Conservation (phyloP, 2,797 vertebrate genomes). For the Pseudochromis fuscus region DNA sequence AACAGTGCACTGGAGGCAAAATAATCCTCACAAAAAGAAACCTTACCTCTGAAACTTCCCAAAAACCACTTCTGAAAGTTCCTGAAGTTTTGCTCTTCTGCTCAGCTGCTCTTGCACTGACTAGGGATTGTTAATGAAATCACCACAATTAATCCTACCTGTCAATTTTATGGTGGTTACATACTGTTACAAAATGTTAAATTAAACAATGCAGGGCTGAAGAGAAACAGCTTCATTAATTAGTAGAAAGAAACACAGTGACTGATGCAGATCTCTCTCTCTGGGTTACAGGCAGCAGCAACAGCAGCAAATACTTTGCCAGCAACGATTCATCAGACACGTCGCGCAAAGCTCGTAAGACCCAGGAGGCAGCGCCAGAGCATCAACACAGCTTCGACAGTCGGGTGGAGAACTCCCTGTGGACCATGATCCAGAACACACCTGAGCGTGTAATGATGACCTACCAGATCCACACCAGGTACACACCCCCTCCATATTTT, state of each 20-base stretch:
- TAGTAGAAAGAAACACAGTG: not conserved
- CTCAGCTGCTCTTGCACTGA: no score
- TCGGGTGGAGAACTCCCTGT: slow-evolving; percentile 80
- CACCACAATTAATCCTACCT: no score
- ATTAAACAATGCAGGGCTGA: not conserved
- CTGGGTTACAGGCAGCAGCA: slow-evolving; percentile 86
- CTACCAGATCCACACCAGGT: slow-evolving; percentile 91
- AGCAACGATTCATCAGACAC: slow-evolving; percentile 87
- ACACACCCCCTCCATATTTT: slow-evolving; percentile 10
- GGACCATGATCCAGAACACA: slow-evolving; percentile 86
- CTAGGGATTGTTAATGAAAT: no score
- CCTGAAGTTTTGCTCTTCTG: no score
- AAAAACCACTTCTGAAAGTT: no score
- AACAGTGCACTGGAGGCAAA: no score
- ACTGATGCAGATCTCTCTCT: slow-evolving; percentile 16
- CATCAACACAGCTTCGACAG: slow-evolving; percentile 67
- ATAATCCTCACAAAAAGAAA: no score
- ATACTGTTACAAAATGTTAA: no score
- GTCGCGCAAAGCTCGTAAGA: slow-evolving; percentile 80
- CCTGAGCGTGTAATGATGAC: slow-evolving; percentile 89
- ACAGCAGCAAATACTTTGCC: slow-evolving; percentile 88
- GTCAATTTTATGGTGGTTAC: no score
- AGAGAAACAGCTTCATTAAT: not conserved
- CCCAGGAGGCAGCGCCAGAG: slow-evolving; percentile 71
- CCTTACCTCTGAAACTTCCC: no score